A percentile compares a stretch with the other conserved stretches of the same genome.
phyloP scores from a whole-genome alignment of 2,888 invertebrate genomes.

The Pardosa pseudoannulata region DNA sequence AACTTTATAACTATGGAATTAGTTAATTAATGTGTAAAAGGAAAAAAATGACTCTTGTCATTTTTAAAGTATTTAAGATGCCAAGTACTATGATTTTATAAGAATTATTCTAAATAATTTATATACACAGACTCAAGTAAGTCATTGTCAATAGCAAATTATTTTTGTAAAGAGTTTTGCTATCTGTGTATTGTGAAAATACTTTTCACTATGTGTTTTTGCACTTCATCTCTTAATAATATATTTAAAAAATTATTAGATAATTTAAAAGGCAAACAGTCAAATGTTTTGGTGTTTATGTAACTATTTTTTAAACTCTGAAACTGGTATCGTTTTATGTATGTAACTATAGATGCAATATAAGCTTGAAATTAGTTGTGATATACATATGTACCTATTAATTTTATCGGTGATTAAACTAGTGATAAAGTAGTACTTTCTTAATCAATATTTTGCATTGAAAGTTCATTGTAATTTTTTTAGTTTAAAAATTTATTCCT shows the following conservation, averaged over 20 bases:
- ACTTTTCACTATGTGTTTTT: conserved; percentile 20
- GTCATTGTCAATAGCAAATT: conserved; percentile 45
- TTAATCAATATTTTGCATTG: too few relatives aligned
- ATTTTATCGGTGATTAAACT: too few relatives aligned
- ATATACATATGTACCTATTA: too few relatives aligned
- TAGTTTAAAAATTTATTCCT: too few relatives aligned
- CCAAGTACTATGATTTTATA: conserved; percentile 43
- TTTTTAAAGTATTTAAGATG: conserved; percentile 26
- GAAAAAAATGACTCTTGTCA: neutral
- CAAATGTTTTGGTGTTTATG: neutral
- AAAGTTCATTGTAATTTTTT: too few relatives aligned
- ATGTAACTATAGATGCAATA: too few relatives aligned
- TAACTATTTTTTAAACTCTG: too few relatives aligned
- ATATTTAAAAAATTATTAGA: neutral
- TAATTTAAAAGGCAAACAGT: neutral
- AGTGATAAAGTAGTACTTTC: too few relatives aligned
- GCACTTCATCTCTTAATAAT: conserved; percentile 10
- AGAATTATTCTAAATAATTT: conserved; percentile 27
- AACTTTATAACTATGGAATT: conserved; percentile 95
- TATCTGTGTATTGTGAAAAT: neutral
- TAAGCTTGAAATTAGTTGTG: too few relatives aligned
- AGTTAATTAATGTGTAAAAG: conserved; percentile 87
- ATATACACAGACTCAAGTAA: neutral
- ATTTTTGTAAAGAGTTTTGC: conserved; percentile 26
- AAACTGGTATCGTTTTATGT: too few relatives aligned